Conservation (phyloP, 2,888 invertebrate species). For the Limenitis camilla region DNA sequence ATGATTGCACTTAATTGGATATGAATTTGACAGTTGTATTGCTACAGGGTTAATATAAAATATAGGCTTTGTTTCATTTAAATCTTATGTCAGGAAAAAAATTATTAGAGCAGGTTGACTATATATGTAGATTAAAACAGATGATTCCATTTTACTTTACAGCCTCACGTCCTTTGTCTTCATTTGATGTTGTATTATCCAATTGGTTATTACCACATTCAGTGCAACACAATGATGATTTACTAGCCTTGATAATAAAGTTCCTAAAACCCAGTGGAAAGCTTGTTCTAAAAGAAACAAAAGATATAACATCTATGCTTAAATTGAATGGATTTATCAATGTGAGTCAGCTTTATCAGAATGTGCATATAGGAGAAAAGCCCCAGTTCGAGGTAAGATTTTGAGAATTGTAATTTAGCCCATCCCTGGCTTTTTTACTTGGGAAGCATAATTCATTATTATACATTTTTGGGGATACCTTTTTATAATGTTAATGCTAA, state of each 20-base stretch:
- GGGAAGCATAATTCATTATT: too few relatives aligned
- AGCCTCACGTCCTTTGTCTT: conserved; percentile 75
- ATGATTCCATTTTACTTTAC: conserved; percentile 24
- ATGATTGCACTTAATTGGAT: too few relatives aligned
- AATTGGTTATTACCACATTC: conserved; percentile 60
- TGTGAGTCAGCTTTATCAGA: conserved; percentile 40
- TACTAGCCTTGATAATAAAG: conserved; percentile 74
- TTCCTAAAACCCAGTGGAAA: conserved; percentile 78
- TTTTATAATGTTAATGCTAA: too few relatives aligned
- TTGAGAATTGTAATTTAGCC: too few relatives aligned
- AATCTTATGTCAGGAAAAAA: too few relatives aligned
- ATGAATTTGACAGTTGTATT: too few relatives aligned
- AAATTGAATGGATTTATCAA: conserved; percentile 79
- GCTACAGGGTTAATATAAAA: too few relatives aligned
- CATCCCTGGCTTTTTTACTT: too few relatives aligned
- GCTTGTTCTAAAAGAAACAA: conserved; percentile 67
- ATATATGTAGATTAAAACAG: background rate
- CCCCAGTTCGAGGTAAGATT: conserved; percentile 79
- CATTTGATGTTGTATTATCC: conserved; percentile 77
- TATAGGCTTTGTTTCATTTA: too few relatives aligned
- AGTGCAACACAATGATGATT: conserved; percentile 52
- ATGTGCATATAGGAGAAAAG: conserved; percentile 71
- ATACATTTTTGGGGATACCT: too few relatives aligned
- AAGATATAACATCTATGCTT: conserved; percentile 63
- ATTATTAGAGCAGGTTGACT: background rate